Percentiles rank a stretch among this genome's conserved stretches.
Conservation (phyloP, 2,888 invertebrate genomes). For the Villa cingulata region DNA sequence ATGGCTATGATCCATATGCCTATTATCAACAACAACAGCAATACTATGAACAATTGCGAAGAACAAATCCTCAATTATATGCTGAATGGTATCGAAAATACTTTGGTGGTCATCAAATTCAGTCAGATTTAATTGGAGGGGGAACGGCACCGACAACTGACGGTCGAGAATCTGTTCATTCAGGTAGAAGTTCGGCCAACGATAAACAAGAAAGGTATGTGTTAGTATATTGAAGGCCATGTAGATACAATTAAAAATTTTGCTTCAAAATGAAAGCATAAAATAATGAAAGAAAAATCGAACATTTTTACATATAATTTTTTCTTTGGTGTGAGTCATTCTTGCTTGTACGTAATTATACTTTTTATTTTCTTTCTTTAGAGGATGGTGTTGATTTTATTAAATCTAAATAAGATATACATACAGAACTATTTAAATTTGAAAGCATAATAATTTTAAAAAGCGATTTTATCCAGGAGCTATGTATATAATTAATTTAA, state of each 20-base stretch:
- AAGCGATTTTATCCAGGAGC: too few relatives aligned
- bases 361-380: not conserved
- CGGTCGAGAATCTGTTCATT: slow-evolving; percentile 66
- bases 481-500: too few relatives aligned
- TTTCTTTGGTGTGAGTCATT: not conserved
- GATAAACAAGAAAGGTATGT: slow-evolving; percentile 53
- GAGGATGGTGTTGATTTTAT: not conserved
- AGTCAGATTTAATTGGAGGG: not conserved
- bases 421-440: too few relatives aligned
- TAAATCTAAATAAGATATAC: too few relatives aligned
- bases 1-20: slow-evolving; percentile 45
- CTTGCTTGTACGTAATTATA: not conserved
- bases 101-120: slow-evolving; percentile 30
- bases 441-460: too few relatives aligned
- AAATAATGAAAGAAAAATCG: not conserved
- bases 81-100: slow-evolving; percentile 65
- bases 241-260: not conserved
- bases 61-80: slow-evolving; percentile 66
- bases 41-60: slow-evolving; percentile 64
- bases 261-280: not conserved
- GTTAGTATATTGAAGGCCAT: not conserved
- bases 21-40: slow-evolving; percentile 42
- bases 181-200: slow-evolving; percentile 63
- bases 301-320: not conserved
- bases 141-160: slow-evolving; percentile 34